A percentile compares a stretch with the other conserved stretches of the same genome.
phyloP scores from a whole-genome alignment of 2,797 vertebrate genomes.

The Euthynnus affinis region DNA sequence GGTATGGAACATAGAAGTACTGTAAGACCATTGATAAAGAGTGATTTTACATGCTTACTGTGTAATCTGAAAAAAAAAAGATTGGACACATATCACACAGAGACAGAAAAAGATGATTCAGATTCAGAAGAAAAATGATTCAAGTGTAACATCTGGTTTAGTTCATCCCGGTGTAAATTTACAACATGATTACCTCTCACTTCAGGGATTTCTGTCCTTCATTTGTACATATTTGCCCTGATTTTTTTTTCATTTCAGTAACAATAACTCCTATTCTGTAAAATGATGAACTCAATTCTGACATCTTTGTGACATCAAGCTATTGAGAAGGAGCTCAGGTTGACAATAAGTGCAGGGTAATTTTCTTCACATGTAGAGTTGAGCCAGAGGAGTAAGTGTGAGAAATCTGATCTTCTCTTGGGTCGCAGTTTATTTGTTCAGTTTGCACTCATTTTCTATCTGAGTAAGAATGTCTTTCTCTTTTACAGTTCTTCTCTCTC shows the following conservation, averaged over 20 bases:
- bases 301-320: conserved; percentile 26
- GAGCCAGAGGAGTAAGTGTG: conserved; percentile 49
- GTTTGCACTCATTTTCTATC: conserved; percentile 54
- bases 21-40: not conserved
- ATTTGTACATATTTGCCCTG: conserved; percentile 22
- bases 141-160: conserved; percentile 67
- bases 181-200: conserved; percentile 4
- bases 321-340: conserved; percentile 34
- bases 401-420: conserved; percentile 56
- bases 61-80: conserved; percentile 22
- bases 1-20: not conserved
- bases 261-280: conserved; percentile 21
- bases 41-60: conserved; percentile 20
- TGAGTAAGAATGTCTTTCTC: conserved; percentile 19
- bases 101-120: conserved; percentile 57
- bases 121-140: conserved; percentile 63
- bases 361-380: conserved; percentile 52
- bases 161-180: conserved; percentile 25
- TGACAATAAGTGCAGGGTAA: conserved; percentile 59
- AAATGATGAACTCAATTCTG: conserved; percentile 2
- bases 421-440: conserved; percentile 56
- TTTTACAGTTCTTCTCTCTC: not conserved
- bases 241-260: conserved; percentile 3
- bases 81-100: conserved; percentile 43
- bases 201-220: not conserved